Base-by-base conservation (phyloP, 2,113 vertebrate genomes). In the Sceloporus undulatus region DNA sequence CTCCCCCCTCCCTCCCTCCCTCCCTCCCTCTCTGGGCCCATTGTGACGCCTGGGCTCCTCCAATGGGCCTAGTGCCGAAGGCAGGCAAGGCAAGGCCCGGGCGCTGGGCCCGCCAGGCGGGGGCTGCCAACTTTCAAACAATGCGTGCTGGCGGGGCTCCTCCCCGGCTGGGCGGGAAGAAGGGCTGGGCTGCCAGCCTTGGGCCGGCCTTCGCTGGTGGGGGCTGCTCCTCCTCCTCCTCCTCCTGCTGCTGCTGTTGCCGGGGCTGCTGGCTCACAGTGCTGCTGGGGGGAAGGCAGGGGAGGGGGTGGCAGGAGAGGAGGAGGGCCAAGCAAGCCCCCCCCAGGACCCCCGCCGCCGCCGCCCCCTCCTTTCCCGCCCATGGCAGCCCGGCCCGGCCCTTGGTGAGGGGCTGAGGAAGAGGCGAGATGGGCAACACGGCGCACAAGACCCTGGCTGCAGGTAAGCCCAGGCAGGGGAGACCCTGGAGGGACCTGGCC, bases 401-500 rank as follows among this genome's bases (percentile, higher is more conserved):
- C 25, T 25, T 23, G 87, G 3, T 21, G 21, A 59, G 80, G 56
- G 74, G 81, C 81, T 42, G 56, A 81, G 83, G 42, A 27, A 48
- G 48, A 23, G 5, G 54, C 16, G 71, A 23, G 82, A 95, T 95
- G 94, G 95, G 95, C 91, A 95, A 95, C 93, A 93, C 95, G 79
- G 95, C 87, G 93, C 94, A 95, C 94, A 95, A 95, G 90, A 94
- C 93, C 27, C 84, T 95, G 93, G 89, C 34, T 34, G 34, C 95
- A 95, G 95, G 95, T 95, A 92, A 87, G 75, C n/a, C 34, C 34
- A 34, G 34, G 34, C 34, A 34, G 34, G 34, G 34, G 34, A 34
- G 34, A 34, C 34, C 34, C 34, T 34, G 34, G 34, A 34, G 34
- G 34, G 34, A 34, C 34, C 34, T 34, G 34, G 34, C 34, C 34